Conservation (phyloP, 2,888 invertebrate genomes). For the Agrochola lychnidis region DNA sequence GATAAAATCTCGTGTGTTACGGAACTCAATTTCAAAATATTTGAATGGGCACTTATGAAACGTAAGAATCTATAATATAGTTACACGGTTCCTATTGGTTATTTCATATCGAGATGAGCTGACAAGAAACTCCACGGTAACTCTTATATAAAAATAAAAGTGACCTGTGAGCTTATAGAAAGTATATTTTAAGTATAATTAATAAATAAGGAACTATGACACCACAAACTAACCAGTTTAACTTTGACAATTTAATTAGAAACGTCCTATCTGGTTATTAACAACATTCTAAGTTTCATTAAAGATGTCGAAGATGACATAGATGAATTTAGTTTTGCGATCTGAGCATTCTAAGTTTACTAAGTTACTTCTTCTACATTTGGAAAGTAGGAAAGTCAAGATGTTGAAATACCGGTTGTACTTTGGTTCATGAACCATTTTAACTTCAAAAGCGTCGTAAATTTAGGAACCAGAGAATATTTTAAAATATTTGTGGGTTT, state of each 20-base stretch:
- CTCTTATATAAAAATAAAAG: background rate
- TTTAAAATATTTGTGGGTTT: too few relatives aligned
- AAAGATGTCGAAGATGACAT: slow-evolving; percentile 1
- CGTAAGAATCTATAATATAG: background rate
- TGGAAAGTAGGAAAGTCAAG: background rate
- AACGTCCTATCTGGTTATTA: slow-evolving; percentile 22
- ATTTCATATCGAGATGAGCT: background rate
- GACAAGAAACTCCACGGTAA: background rate
- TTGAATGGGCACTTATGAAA: background rate
- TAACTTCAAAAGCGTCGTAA: too few relatives aligned
- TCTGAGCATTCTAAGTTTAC: background rate
- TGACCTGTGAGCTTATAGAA: background rate
- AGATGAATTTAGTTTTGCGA: slow-evolving; percentile 17
- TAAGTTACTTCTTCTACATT: background rate
- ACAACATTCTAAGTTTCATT: slow-evolving; percentile 29
- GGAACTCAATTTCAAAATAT: background rate
- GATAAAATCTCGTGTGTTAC: background rate
- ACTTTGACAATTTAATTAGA: slow-evolving; percentile 18
- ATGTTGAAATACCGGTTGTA: background rate
- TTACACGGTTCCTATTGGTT: background rate
- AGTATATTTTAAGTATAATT: background rate
- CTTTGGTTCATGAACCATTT: too few relatives aligned
- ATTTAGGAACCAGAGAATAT: too few relatives aligned
- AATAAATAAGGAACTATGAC: background rate
- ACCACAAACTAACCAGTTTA: slow-evolving; percentile 6